Evolutionary conservation across 2,888 invertebrate species (phyloP), one percentile per base, ranked within the genome.

Genomic region (Prosopocoilus inquinatus): DNA sequence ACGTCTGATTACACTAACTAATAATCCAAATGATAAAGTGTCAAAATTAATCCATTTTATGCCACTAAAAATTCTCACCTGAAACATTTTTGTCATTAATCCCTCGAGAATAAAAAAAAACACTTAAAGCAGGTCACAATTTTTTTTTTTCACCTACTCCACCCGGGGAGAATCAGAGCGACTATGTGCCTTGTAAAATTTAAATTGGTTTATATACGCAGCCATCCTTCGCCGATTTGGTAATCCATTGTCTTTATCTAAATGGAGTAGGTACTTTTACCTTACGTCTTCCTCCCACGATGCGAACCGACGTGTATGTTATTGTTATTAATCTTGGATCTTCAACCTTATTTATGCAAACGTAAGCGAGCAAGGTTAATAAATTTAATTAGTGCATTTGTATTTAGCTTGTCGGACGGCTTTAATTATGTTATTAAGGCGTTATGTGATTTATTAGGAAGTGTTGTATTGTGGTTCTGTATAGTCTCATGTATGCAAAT

Each of bases 171-270:
- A 28, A 28, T 28, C 28, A 28, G 41, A 41, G 41, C 43, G 47
- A 53, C 45, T 56, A 43, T 36, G 48, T 15, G 41, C 15, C 55
- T 47, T 59, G 47, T 56, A 63, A 70, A 70, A 68, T 70, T 68
- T 70, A 70, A 70, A 74, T 72, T 71, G 68, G 68, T 70, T 74
- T 75, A 74, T 75, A 75, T 75, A 75, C 74, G 74, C 58, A 63
- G 59, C 64, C 66, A 61, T 54, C 4, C 20, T 28, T 28, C 58
- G 57, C 62, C 64, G 67, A 72, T 74, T 75, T 75, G 68, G 73
- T 72, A 75, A 75, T 68, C 74, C 65, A 73, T 75, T 75, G 75
- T 74, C 68, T 71, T 70, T 70, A 72, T 70, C 70, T 70, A 69
- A 68, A 67, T 73, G 65, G 69, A 69, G 72, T n/a, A n/a, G n/a